A percentile compares a stretch with the other conserved stretches of the same genome.
phyloP scores from a whole-genome alignment of 2,888 invertebrate genomes.

The Falcaria lacertinaria region DNA sequence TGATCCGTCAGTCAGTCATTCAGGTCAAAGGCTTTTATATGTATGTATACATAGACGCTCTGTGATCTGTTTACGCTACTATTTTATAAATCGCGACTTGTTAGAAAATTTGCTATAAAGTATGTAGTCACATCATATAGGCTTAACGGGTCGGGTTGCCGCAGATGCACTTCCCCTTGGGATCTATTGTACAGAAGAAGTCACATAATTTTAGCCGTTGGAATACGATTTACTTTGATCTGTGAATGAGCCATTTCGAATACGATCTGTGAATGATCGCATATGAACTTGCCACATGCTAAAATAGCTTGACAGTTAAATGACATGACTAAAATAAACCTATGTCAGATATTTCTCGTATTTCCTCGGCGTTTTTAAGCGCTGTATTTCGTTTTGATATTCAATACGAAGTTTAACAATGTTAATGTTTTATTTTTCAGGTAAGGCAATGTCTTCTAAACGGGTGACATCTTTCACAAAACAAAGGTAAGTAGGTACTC shows the following conservation, averaged over 20 bases:
- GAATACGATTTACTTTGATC: not conserved
- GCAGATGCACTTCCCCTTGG: not conserved
- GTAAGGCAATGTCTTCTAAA: slow-evolving; percentile 76
- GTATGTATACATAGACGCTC: not conserved
- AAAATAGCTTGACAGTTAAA: not conserved
- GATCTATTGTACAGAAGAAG: not conserved
- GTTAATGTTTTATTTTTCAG: slow-evolving; percentile 61
- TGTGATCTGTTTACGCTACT: not conserved
- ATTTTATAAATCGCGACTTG: slow-evolving; percentile 1
- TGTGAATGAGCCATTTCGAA: no score
- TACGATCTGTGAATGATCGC: no score
- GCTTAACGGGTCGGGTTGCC: no score
- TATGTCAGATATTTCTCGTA: not conserved
- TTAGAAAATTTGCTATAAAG: no score
- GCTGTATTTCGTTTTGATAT: slow-evolving; percentile 4
- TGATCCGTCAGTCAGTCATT: no score
- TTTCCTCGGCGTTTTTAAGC: not conserved
- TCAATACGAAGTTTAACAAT: slow-evolving; percentile 14
- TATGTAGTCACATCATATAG: no score
- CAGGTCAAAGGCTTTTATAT: no score
- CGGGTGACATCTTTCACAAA: slow-evolving; percentile 57
- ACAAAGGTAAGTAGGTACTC: slow-evolving; percentile 53
- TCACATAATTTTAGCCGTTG: not conserved
- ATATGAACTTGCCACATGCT: no score
- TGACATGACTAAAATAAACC: not conserved